Evolutionary conservation across 2,797 vertebrate species (phyloP).

Genomic region (Discoglossus pictus): DNA sequence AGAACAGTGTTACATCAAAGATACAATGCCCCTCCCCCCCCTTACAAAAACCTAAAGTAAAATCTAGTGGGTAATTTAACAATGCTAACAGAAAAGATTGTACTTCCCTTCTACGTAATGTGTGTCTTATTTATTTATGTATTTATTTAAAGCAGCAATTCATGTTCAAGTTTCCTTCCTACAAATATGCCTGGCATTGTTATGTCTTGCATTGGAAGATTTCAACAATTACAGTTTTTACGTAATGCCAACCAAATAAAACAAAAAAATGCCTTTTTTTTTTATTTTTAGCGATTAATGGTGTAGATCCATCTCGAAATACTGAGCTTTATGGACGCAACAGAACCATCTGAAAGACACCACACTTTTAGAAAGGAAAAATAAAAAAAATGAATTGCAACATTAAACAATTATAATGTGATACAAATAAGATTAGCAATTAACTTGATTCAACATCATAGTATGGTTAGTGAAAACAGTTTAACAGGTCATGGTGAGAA

Average conservation of each 20-base stretch:
- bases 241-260: no score
- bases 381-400: constrained; percentile 15
- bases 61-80: constrained; percentile 28
- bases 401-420: constrained; percentile 15
- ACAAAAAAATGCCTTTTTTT: no score
- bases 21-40: constrained; percentile 21
- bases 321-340: background rate
- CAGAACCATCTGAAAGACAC: background rate
- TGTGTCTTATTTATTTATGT: constrained; percentile 14
- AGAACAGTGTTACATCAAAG: constrained; percentile 40
- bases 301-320: no score
- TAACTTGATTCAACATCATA: constrained; percentile 21
- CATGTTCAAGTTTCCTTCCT: constrained; percentile 12
- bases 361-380: constrained; percentile 8
- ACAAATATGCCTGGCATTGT: constrained; percentile 23
- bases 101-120: constrained; percentile 22
- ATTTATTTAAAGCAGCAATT: constrained; percentile 23
- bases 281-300: no score
- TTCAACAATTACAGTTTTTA: no score
- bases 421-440: constrained; percentile 21
- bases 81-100: constrained; percentile 19
- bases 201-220: no score
- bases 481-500: constrained; percentile 19
- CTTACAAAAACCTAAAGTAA: constrained; percentile 24
- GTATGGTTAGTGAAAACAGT: constrained; percentile 40